Evolutionary conservation across 1,140 invertebrate species (phyloP), one percentile per base, ranked within the genome.

Genomic region (Galleria mellonella): DNA sequence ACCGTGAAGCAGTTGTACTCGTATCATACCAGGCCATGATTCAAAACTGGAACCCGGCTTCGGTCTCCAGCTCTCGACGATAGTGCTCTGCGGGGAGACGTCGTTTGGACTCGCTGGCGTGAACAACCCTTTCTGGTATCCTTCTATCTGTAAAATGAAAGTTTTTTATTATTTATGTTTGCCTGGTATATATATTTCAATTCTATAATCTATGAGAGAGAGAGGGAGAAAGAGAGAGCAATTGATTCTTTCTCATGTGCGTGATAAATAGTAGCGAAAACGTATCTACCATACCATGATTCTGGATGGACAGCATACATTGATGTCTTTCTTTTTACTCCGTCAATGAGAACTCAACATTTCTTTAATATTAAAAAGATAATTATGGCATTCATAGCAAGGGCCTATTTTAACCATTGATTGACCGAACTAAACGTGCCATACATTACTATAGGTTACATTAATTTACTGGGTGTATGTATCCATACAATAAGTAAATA

Each of bases 61-160:
- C 0, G 60, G 62, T 15, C 55, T 54, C 68, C 68, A 71, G 1
- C 53, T 31, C 30, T 60, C 57, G 0, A 50, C 38, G 9, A 55
- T 49, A 6, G 67, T 55, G 17, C 71, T 51, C 38, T 72, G 66
- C 0, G 72, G 54, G 0, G 49, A 39, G n/a, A 70, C 62, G 35
- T 77, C 73, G 10, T 62, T 60, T 2, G 17, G 17, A 0, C 44
- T 32, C 0, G 59, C 54, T 2, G 72, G 71, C 9, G 66, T 56
- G 41, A 81, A 81, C 38, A 74, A 42, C n/a, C 51, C 56, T 27
- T 53, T 51, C 8, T 57, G 57, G 39, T 67, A 62, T 0, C 59
- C 47, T 8, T 63, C 60, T 32, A 55, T 32, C 71, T 72, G 44
- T 9, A 1, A 31, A 8, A 10, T 9, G 2, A 4, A 31, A 10